A percentile compares a stretch with the other conserved stretches of the same genome.
These are phyloP conservation scores for Danaus plexippus DNA, from an alignment of 1,140 invertebrate genomes.

Conservation along the genomic window DNA sequence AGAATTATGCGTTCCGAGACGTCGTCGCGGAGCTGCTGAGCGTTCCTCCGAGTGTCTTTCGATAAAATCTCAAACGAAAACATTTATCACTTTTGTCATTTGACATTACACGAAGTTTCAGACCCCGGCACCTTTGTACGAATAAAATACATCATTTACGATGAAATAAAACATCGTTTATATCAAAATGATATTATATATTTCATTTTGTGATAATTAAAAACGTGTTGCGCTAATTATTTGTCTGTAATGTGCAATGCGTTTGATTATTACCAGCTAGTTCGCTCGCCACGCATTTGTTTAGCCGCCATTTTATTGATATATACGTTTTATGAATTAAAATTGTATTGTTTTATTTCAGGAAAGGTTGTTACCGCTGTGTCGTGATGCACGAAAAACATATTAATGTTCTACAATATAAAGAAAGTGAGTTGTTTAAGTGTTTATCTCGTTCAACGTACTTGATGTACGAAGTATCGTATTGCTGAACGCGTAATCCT, in stretches of 20 bases:
- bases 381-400: conserved; percentile 95
- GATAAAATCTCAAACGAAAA: conserved; percentile 23
- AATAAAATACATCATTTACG: too few relatives aligned
- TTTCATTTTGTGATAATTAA: too few relatives aligned
- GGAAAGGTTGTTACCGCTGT: conserved; percentile 84
- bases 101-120: conserved; percentile 6
- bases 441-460: background rate
- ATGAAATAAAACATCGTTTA: too few relatives aligned
- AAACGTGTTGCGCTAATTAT: too few relatives aligned
- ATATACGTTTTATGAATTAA: too few relatives aligned
- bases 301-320: too few relatives aligned
- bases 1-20: conserved; percentile 32
- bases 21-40: conserved; percentile 24
- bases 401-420: conserved; percentile 93
- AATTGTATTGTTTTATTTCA: conserved; percentile 32
- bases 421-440: conserved; percentile 89
- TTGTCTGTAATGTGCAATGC: too few relatives aligned
- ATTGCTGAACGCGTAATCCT: background rate
- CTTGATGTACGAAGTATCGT: conserved; percentile 2
- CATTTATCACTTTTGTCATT: conserved; percentile 26
- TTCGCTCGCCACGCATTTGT: too few relatives aligned
- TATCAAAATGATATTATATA: too few relatives aligned
- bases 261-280: too few relatives aligned
- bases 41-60: conserved; percentile 23
- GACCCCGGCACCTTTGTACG: too few relatives aligned